Percentiles rank a stretch among this genome's conserved stretches.
Evolutionary conservation across 2,797 vertebrate genomes (phyloP).

Genomic region (Xenentodon cancila): DNA sequence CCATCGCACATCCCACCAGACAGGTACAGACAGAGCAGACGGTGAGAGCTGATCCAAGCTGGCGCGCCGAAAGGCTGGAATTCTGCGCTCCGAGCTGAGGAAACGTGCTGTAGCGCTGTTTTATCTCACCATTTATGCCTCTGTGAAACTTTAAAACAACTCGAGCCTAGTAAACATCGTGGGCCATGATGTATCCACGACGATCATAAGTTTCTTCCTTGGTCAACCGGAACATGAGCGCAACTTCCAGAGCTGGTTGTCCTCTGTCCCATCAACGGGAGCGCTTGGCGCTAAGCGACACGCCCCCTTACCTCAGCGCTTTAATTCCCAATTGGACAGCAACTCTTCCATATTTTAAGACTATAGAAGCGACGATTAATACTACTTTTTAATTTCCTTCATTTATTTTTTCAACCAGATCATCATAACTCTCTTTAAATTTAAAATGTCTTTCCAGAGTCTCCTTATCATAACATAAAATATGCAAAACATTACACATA

Average conservation of each 20-base stretch:
- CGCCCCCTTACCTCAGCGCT: conserved; percentile 39
- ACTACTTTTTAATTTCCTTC: no score
- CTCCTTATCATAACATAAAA: no score
- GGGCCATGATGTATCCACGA: accelerated
- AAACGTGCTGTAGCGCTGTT: conserved; percentile 5
- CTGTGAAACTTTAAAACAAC: conserved; percentile 2
- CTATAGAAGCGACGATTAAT: no score
- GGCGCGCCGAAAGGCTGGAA: not conserved
- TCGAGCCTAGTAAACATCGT: not conserved
- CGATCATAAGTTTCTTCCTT: not conserved
- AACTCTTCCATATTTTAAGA: no score
- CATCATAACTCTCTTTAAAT: no score
- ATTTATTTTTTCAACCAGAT: no score
- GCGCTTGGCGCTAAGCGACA: conserved; percentile 37
- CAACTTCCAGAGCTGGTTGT: conserved; percentile 1
- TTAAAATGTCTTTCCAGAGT: no score
- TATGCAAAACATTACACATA: no score
- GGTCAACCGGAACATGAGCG: conserved; percentile 2
- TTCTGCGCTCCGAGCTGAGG: not conserved
- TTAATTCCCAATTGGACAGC: not conserved
- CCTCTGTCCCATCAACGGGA: conserved; percentile 43
- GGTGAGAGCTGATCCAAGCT: not conserved
- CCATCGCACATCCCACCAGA: conserved; percentile 58
- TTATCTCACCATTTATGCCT: conserved; percentile 26
- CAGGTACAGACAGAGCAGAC: not conserved